Percentiles rank a stretch among this genome's conserved stretches.
Conservation (phyloP, 1,140 invertebrate genomes). For the Radopholus similis region DNA sequence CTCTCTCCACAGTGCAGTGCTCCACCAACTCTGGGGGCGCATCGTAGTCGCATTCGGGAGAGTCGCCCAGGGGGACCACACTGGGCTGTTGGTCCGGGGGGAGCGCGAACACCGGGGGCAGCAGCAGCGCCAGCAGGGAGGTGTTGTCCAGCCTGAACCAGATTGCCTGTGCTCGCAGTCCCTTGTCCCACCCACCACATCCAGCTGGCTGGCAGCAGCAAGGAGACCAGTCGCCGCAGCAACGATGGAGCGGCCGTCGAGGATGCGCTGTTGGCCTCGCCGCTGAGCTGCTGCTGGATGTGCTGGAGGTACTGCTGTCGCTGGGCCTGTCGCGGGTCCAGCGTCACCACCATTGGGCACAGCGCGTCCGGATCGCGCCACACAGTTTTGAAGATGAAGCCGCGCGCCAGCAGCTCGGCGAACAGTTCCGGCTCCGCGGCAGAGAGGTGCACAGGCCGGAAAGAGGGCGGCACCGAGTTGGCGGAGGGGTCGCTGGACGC, state of each 20-base stretch:
- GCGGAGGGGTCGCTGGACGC: background rate
- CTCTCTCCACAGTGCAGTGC: constrained; percentile 23
- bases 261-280: background rate
- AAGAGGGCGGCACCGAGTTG: background rate
- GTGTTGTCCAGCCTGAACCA: background rate
- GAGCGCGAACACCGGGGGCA: background rate
- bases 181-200: background rate
- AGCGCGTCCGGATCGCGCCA: background rate
- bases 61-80: background rate
- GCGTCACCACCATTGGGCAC: constrained; percentile 10
- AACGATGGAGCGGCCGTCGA: background rate
- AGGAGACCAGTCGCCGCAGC: background rate
- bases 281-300: background rate
- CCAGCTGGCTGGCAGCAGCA: background rate
- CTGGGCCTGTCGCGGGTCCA: constrained; percentile 1
- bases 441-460: constrained; percentile 16
- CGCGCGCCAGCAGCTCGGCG: constrained; percentile 7
- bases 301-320: background rate
- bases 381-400: constrained; percentile 6
- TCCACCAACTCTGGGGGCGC: constrained; percentile 17
- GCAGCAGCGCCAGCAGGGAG: background rate
- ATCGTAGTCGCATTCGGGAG: constrained; percentile 4
- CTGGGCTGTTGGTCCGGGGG: background rate
- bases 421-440: constrained; percentile 22
- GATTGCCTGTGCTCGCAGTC: background rate